Base-by-base conservation (phyloP, 2,797 vertebrate genomes). In the Microchirus variegatus region DNA sequence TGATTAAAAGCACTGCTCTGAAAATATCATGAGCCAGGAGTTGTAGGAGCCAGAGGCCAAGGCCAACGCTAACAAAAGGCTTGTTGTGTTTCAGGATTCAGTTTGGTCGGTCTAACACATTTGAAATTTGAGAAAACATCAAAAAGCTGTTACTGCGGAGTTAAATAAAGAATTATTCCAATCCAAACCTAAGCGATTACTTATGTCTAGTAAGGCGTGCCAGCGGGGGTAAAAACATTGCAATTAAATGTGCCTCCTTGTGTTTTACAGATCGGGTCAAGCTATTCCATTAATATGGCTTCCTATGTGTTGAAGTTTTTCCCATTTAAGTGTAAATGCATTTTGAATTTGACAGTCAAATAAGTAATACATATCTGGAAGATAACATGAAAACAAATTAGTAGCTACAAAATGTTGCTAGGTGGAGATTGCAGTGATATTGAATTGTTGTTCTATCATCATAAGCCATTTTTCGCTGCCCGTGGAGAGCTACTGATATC, bases 1-100 rank as follows among this genome's bases (percentile, higher is more conserved):
- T 57, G 78, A 84, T 86, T 87, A 88, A 77, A 83, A 76, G 72
- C 56, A 57, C 51, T 16, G 9, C 52, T 70, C 37, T 71, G 61
- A 75, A 54, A 65, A 69, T 63, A 67, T 56, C 70, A 76, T 7
- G 58, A 68, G 63, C 55, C 67, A 52, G 52, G 62, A 65, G 54
- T 7, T 13, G 40, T 18, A 15, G 47, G 50, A 38, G 58, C 36
- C n/a, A 3, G 15, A 64, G 42, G 35, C 42, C 38, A 11, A 3
- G 15, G 50, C 49, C 42, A 57, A 52, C 62, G 52, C 60, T 38
- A 31, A 53, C n/a, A 18, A 45, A 6, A 31, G 5, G 19, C 10
- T 26, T 8, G 41, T 60, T 53, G 43, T 16, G 18, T 46, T 58
- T 54, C 36, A 53, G 13, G 42, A 56, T 44, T 68, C 16, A 40